phyloP scores from a whole-genome alignment of 2,888 invertebrate species.

The Leistus spinibarbis region DNA sequence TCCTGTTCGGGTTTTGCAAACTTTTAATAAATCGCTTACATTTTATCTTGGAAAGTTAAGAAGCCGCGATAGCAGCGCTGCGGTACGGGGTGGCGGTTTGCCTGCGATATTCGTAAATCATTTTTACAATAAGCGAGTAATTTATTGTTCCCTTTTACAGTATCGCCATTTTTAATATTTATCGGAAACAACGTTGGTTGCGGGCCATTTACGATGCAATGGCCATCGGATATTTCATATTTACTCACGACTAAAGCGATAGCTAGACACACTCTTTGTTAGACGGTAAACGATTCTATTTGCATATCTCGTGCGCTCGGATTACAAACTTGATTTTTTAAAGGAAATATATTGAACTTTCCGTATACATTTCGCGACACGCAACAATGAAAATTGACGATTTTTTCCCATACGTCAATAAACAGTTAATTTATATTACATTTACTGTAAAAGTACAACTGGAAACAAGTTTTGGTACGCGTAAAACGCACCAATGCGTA shows the following conservation, averaged over 20 bases:
- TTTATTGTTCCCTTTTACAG: not conserved
- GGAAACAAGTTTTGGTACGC: too few relatives aligned
- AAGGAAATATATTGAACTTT: too few relatives aligned
- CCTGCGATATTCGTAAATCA: slow-evolving; percentile 5
- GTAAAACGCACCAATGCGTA: too few relatives aligned
- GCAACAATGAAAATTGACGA: too few relatives aligned
- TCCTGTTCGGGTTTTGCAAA: not conserved
- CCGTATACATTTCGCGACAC: too few relatives aligned
- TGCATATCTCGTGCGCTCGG: slow-evolving; percentile 20
- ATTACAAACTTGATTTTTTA: not conserved
- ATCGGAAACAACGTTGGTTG: slow-evolving; percentile 32
- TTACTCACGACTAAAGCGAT: slow-evolving; percentile 9
- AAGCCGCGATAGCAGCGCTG: not conserved
- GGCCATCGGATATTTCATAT: slow-evolving; percentile 23
- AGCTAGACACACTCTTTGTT: slow-evolving; percentile 11
- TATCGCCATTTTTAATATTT: slow-evolving; percentile 32
- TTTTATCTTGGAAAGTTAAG: slow-evolving; percentile 17
- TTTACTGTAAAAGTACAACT: too few relatives aligned
- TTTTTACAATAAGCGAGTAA: not conserved
- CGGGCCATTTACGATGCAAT: not conserved
- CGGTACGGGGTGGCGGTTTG: not conserved
- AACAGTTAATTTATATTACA: too few relatives aligned
- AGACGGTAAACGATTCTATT: slow-evolving; percentile 27
- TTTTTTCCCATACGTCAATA: too few relatives aligned
- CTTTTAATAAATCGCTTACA: slow-evolving; percentile 15